Base-by-base conservation (phyloP, 2,888 invertebrate species). In the Leptopilina myrica region DNA sequence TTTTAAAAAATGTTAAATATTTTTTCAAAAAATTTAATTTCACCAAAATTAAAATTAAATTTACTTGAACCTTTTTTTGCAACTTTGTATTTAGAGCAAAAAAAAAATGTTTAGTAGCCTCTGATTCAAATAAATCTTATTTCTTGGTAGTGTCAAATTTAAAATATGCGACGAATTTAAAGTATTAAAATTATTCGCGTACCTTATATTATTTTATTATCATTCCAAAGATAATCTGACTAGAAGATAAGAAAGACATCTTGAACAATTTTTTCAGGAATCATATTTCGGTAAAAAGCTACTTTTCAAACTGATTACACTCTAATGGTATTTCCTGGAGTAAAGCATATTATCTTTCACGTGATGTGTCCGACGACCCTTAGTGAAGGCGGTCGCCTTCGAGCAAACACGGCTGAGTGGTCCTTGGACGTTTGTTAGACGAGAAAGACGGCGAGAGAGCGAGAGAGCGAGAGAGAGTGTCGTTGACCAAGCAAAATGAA, bases 321-420 rank as follows among this genome's bases (percentile, higher is more conserved):
- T 62, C 62, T 69, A 69, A 69, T 69, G 53, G 53, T 53, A 26
- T 69, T 69, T 69, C n/a, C 69, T 69, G 33, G 49, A 69, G 49
- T 53, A 69, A 53, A 69, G 49, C 69, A 69, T 69, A 69, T 69
- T 69, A 69, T 53, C 69, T 69, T 69, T 53, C 69, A 69, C 69
- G 33, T 14, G 53, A n/a, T 40, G 65, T 43, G 65, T 12, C 40
- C 67, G 12, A 53, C 67, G 26, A 53, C 67, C 67, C 20, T 49
- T 53, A 46, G 53, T 33, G 33, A 33, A 14, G 7, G 33, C 26
- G 20, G 53, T 53, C 26, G 15, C 49, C 53, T 53, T 53, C 26
- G 49, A 53, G 69, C 33, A 69, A 69, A 69, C 69, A 69, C 26
- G 69, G 12, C 53, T 33, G 69, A 69, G 69, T 69, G 69, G 69